A percentile compares a stretch with the other conserved stretches of the same genome.
phyloP scores from a whole-genome alignment of 2,888 invertebrate genomes.

The Campoplex capitator region DNA sequence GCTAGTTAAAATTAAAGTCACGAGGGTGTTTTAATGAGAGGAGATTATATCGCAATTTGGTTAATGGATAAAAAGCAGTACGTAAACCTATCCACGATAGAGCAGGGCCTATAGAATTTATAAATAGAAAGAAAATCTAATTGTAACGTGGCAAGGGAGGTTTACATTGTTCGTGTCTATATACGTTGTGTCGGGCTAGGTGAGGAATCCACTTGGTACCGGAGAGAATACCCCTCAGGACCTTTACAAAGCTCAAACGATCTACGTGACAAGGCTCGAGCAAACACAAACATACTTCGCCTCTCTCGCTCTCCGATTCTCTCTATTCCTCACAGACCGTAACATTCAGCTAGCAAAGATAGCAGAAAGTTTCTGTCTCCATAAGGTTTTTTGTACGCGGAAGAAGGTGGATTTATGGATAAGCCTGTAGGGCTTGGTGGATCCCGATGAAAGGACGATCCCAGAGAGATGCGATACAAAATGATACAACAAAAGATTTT shows the following conservation, averaged over 20 bases:
- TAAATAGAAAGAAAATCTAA: conserved; percentile 33
- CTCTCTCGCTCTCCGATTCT: conserved; percentile 8
- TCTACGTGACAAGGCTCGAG: conserved; percentile 67
- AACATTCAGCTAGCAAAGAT: conserved; percentile 26
- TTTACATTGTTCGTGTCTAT: not conserved
- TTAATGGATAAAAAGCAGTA: conserved; percentile 6
- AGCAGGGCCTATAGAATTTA: conserved; percentile 2
- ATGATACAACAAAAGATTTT: conserved; percentile 19
- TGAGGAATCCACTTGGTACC: not conserved
- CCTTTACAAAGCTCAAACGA: conserved; percentile 62
- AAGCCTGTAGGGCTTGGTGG: conserved; percentile 21
- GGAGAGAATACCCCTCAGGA: conserved; percentile 43
- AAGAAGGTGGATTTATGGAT: conserved; percentile 45
- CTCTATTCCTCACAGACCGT: conserved; percentile 22
- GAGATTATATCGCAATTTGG: conserved; percentile 11
- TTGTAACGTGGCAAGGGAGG: not conserved
- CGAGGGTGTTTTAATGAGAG: not conserved
- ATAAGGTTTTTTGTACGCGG: conserved; percentile 31
- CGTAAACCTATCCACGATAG: conserved; percentile 3
- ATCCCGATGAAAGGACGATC: conserved; percentile 16
- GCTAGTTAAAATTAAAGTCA: not conserved
- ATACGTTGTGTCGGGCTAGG: not conserved
- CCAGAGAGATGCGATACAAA: conserved; percentile 15
- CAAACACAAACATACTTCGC: conserved; percentile 27
- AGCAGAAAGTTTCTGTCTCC: conserved; percentile 49